phyloP scores from a whole-genome alignment of 2,113 vertebrate species.

The Scomber scombrus region DNA sequence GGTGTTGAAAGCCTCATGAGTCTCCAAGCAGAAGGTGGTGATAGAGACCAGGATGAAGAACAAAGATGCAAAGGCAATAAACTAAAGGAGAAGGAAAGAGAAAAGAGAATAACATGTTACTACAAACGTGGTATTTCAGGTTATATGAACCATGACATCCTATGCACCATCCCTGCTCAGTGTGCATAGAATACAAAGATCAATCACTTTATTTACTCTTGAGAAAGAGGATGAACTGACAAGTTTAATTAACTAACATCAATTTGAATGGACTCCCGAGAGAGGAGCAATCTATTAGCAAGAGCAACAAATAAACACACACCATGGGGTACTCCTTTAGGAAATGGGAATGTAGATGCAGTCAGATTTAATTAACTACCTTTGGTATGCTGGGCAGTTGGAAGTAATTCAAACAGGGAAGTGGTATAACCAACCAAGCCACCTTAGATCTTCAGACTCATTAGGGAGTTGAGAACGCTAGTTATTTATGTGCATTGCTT shows the following conservation, averaged over 20 bases:
- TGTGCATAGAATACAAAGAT: not conserved
- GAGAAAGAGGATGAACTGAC: conserved; percentile 36
- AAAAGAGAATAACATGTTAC: conserved; percentile 23
- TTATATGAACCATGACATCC: not conserved
- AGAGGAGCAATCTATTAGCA: conserved; percentile 59
- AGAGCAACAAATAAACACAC: conserved; percentile 58
- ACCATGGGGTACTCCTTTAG: conserved; percentile 1
- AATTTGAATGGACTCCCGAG: conserved; percentile 59
- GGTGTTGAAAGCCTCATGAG: conserved; percentile 97
- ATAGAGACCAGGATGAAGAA: conserved; percentile 99
- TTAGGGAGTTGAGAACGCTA: not conserved
- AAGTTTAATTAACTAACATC: conserved; percentile 63
- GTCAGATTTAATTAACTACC: conserved; percentile 34
- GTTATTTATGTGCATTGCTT: not conserved
- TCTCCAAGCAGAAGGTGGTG: conserved; percentile 99
- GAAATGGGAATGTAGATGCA: conserved; percentile 33
- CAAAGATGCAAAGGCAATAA: conserved; percentile 96
- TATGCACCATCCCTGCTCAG: not conserved
- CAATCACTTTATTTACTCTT: conserved; percentile 23
- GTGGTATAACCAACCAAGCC: not conserved
- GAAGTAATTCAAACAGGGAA: not conserved
- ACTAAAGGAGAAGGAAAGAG: conserved; percentile 84
- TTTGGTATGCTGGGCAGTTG: conserved; percentile 1
- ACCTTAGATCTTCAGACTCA: conserved; percentile 13
- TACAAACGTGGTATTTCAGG: not conserved